These are phyloP conservation scores for Thaumatotibia leucotreta DNA, from an alignment of 1,140 invertebrate genomes.

Conservation along the genomic window DNA sequence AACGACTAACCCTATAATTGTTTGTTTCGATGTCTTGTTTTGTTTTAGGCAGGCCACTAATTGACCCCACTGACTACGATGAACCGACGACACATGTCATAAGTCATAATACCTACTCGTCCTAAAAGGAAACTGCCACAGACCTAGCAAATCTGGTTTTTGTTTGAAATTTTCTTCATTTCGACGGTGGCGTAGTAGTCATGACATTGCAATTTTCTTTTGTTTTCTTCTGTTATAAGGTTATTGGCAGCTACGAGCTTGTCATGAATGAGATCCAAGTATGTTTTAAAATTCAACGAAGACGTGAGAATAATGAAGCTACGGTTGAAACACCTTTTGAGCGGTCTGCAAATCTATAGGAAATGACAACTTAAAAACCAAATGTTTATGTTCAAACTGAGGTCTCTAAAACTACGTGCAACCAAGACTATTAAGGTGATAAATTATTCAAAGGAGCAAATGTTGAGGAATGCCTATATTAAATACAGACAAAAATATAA, in stretches of 20 bases:
- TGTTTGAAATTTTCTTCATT: background rate
- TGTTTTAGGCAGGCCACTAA: constrained; percentile 2
- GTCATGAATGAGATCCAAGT: background rate
- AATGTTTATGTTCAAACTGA: background rate
- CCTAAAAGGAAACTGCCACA: background rate
- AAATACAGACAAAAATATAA: too few species aligned
- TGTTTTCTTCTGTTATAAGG: background rate
- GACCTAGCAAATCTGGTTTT: background rate
- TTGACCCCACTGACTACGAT: background rate
- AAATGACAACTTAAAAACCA: background rate
- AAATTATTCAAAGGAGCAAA: too few species aligned
- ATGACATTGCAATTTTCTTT: background rate
- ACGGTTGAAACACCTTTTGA: background rate
- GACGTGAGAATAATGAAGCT: background rate
- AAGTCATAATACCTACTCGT: background rate
- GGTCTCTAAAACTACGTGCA: too few species aligned
- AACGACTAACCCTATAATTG: background rate
- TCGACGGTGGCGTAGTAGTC: background rate
- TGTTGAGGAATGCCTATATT: too few species aligned
- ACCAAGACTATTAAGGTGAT: too few species aligned
- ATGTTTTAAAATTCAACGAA: too few species aligned
- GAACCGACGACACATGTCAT: background rate
- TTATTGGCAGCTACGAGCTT: background rate
- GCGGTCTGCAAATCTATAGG: background rate
- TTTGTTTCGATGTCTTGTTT: background rate